Conservation (phyloP, 2,888 invertebrate genomes). For the Troides aeacus region DNA sequence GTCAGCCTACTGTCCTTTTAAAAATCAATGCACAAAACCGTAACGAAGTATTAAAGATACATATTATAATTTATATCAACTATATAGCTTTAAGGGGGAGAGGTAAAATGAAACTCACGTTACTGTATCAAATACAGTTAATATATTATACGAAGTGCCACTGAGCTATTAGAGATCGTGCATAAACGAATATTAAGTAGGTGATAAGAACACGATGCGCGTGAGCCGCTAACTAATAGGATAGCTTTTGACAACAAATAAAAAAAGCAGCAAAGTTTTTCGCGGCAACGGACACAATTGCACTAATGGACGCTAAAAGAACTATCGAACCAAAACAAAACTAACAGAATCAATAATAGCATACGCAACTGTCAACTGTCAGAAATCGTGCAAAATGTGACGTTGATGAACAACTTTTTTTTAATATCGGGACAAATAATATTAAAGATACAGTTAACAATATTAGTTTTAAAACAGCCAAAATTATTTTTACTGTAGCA, state of each 20-base stretch:
- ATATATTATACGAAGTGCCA: conserved; percentile 63
- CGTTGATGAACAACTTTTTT: neutral
- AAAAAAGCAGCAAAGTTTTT: conserved; percentile 4
- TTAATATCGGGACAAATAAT: neutral
- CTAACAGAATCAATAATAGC: conserved; percentile 9
- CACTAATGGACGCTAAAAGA: conserved; percentile 8
- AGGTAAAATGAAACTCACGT: conserved; percentile 55
- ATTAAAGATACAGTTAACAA: conserved; percentile 14
- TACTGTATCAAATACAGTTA: conserved; percentile 71
- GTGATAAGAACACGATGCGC: conserved; percentile 20
- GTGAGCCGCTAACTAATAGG: conserved; percentile 24
- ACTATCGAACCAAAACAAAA: neutral
- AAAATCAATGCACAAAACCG: conserved; percentile 62
- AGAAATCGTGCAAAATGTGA: conserved; percentile 15
- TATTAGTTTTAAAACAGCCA: conserved; percentile 29
- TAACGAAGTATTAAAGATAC: conserved; percentile 71
- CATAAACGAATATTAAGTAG: conserved; percentile 28
- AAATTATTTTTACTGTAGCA: conserved; percentile 32
- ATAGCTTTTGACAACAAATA: conserved; percentile 25
- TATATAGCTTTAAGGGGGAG: conserved; percentile 66
- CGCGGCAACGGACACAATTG: conserved; percentile 6
- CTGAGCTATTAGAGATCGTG: conserved; percentile 43
- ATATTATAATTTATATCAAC: conserved; percentile 65
- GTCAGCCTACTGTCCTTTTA: conserved; percentile 37
- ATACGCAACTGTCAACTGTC: conserved; percentile 18